These are phyloP conservation scores for Aleadryas rufinucha DNA, from an alignment of 2,113 vertebrate genomes.

Conservation along the genomic window DNA sequence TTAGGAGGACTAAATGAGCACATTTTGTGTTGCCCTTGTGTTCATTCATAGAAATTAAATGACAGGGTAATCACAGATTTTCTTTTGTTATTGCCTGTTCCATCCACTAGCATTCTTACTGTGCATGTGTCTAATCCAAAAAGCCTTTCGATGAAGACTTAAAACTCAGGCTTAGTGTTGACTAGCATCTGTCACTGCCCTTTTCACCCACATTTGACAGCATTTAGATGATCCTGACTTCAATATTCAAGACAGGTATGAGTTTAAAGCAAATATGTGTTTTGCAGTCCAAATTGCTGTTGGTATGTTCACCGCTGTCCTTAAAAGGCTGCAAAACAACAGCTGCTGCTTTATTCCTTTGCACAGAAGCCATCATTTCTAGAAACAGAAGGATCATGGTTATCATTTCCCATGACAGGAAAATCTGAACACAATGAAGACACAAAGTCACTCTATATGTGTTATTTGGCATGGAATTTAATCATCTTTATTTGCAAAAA, in stretches of 20 bases:
- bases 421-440: neutral
- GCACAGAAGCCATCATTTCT: neutral
- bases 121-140: neutral
- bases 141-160: neutral
- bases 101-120: neutral
- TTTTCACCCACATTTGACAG: neutral
- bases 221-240: neutral
- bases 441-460: neutral
- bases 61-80: constrained; percentile 2
- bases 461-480: neutral
- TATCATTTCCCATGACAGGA: neutral
- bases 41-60: constrained; percentile 31
- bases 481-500: neutral
- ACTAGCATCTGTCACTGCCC: neutral
- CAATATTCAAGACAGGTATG: neutral
- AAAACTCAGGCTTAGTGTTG: neutral
- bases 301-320: neutral
- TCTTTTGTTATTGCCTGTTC: neutral
- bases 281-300: neutral
- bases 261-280: neutral
- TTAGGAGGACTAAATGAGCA: constrained; percentile 4
- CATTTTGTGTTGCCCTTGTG: neutral
- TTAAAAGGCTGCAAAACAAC: neutral
- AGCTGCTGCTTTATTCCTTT: neutral
- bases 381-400: neutral